A percentile compares a stretch with the other conserved stretches of the same genome.
phyloP scores from a whole-genome alignment of 2,113 vertebrate genomes.

The Paratilapia polleni region DNA sequence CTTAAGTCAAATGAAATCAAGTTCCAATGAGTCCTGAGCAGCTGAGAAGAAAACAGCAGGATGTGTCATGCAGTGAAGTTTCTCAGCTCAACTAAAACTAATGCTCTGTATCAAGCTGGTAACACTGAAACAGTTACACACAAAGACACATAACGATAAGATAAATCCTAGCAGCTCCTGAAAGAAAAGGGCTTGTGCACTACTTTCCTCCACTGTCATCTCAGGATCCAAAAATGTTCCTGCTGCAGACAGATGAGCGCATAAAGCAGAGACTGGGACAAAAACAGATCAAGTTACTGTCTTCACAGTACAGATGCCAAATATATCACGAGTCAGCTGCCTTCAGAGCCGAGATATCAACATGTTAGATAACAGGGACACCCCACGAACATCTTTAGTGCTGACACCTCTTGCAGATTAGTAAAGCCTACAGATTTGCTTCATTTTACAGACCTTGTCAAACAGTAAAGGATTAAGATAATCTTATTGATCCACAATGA shows the following conservation, averaged over 20 bases:
- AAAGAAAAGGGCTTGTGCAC: not conserved
- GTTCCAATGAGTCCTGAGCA: not conserved
- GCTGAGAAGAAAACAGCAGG: not conserved
- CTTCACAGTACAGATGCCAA: not conserved
- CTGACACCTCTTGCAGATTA: not conserved
- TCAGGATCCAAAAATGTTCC: not conserved
- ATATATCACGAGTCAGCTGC: conserved; percentile 17
- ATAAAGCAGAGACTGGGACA: conserved; percentile 6
- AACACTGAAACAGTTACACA: not conserved
- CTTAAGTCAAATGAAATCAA: not conserved
- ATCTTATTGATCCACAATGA: not conserved
- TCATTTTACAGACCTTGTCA: not conserved
- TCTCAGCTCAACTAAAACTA: not conserved
- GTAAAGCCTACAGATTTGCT: not conserved
- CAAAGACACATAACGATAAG: not conserved
- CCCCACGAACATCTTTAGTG: not conserved
- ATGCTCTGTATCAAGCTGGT: not conserved
- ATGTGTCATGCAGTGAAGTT: not conserved
- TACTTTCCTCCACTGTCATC: not conserved
- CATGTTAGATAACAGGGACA: conserved; percentile 8
- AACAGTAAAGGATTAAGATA: not conserved
- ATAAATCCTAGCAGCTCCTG: not conserved
- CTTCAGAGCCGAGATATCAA: conserved; percentile 13
- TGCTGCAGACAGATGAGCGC: not conserved
- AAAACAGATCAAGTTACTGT: conserved; percentile 36